These are phyloP conservation scores for Eudasyphora cyanicolor DNA, from an alignment of 2,888 invertebrate genomes.

Conservation along the genomic window DNA sequence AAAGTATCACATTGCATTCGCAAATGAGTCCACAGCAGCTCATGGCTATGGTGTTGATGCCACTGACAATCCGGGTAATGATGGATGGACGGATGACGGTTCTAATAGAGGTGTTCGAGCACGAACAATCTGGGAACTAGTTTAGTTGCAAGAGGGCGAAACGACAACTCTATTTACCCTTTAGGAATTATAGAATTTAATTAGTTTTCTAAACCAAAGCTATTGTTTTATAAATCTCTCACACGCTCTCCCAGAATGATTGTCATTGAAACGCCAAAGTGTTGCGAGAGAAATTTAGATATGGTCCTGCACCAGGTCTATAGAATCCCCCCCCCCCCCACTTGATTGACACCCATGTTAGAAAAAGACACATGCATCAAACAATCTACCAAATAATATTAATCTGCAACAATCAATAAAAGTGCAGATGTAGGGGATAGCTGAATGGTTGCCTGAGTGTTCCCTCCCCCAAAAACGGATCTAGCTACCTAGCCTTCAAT, in stretches of 20 bases:
- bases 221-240: background rate
- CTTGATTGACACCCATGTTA: background rate
- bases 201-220: constrained; percentile 5
- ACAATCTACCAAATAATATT: background rate
- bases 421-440: background rate
- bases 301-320: background rate
- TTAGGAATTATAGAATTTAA: background rate
- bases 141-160: background rate
- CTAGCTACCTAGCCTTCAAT: no score
- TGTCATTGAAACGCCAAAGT: background rate
- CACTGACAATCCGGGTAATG: background rate
- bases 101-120: constrained; percentile 13
- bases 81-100: background rate
- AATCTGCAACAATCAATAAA: background rate
- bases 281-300: background rate
- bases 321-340: background rate
- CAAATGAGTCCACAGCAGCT: background rate
- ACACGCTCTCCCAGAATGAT: background rate
- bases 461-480: background rate
- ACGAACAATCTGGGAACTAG: background rate
- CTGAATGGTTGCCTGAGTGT: background rate
- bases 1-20: constrained; percentile 3
- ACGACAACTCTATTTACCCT: background rate
- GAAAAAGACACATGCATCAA: background rate
- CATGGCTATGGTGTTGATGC: background rate